Percentiles rank a stretch among this genome's conserved stretches.
Conservation (phyloP, 2,113 vertebrate species). For the Ochotona princeps region DNA sequence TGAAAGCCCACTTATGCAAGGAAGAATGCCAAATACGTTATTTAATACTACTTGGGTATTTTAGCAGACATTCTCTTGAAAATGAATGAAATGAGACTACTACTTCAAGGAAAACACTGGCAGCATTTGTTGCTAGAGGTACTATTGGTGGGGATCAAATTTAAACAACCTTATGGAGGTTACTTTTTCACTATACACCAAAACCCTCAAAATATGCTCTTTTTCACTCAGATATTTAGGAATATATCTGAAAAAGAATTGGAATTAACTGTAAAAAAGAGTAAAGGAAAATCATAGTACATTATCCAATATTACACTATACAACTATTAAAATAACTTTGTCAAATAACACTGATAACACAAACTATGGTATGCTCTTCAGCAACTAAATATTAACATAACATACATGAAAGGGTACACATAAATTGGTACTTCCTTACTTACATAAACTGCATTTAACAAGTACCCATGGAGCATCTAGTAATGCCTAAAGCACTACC, state of each 20-base stretch:
- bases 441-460: slow-evolving; percentile 19
- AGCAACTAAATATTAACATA: slow-evolving; percentile 28
- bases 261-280: slow-evolving; percentile 1
- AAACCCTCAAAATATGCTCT: neutral
- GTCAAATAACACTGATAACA: slow-evolving; percentile 19
- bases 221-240: neutral
- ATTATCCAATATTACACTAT: neutral
- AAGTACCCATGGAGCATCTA: neutral
- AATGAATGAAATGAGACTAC: slow-evolving; percentile 13
- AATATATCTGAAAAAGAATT: slow-evolving; percentile 30
- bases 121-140: neutral
- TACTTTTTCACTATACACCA: neutral
- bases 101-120: neutral
- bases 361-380: neutral
- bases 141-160: slow-evolving; percentile 9
- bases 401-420: neutral
- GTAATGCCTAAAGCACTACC: neutral
- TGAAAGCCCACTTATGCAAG: neutral
- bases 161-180: neutral
- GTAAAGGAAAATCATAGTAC: neutral
- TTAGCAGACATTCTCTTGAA: neutral
- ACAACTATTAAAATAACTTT: slow-evolving; percentile 31
- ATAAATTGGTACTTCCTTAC: neutral
- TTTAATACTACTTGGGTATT: neutral
- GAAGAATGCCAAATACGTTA: neutral